These are phyloP conservation scores for Anabas testudineus DNA, from an alignment of 2,797 vertebrate genomes.

Conservation along the genomic window DNA sequence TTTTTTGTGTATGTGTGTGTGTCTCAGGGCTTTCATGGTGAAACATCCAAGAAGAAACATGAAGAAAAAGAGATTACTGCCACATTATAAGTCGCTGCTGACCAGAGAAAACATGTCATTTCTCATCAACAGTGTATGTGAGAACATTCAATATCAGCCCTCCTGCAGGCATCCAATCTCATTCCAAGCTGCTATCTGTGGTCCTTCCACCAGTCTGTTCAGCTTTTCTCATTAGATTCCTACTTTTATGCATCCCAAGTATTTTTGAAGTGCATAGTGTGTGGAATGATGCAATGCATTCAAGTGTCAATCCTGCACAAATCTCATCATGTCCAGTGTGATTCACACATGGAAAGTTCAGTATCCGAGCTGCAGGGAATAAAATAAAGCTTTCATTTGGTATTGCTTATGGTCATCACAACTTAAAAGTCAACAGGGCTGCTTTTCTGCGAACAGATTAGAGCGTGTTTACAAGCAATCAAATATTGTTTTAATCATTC, in stretches of 20 bases:
- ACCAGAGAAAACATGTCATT: slow-evolving; percentile 70
- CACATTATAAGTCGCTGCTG: slow-evolving; percentile 58
- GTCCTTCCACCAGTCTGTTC: slow-evolving; percentile 48
- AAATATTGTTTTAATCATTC: slow-evolving; percentile 52
- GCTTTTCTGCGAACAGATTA: slow-evolving; percentile 52
- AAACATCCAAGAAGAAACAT: slow-evolving; percentile 53
- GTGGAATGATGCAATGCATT: slow-evolving; percentile 66
- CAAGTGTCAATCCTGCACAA: slow-evolving; percentile 71
- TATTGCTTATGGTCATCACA: slow-evolving; percentile 35
- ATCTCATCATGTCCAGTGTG: slow-evolving; percentile 68
- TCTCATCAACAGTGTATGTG: slow-evolving; percentile 59
- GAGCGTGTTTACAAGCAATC: slow-evolving; percentile 68
- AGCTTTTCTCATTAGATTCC: slow-evolving; percentile 73
- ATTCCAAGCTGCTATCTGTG: slow-evolving; percentile 57
- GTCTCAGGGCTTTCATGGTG: slow-evolving; percentile 47
- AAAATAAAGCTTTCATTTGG: slow-evolving; percentile 57
- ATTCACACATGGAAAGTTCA: slow-evolving; percentile 68
- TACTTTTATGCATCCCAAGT: slow-evolving; percentile 69
- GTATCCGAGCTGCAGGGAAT: slow-evolving; percentile 79
- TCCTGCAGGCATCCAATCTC: slow-evolving; percentile 74
- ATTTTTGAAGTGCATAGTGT: slow-evolving; percentile 76
- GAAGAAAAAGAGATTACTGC: slow-evolving; percentile 63
- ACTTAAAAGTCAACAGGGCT: slow-evolving; percentile 48
- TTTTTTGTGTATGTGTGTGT: no score
- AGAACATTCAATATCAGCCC: slow-evolving; percentile 70